These are phyloP conservation scores for Todiramphus saurophagus DNA, from an alignment of 2,113 vertebrate species.

Conservation along the genomic window DNA sequence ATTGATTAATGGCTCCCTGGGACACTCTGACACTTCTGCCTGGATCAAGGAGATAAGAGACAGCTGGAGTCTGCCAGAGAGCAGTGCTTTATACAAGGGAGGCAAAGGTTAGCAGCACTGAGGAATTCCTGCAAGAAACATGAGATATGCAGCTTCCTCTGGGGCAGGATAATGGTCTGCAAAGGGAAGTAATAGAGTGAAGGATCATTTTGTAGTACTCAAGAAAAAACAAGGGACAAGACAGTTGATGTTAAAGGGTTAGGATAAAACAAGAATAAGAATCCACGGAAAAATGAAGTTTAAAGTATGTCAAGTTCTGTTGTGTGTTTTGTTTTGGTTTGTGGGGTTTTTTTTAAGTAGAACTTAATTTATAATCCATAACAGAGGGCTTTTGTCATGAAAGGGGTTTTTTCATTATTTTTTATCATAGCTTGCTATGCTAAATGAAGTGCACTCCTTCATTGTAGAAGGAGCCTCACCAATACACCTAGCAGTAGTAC, in stretches of 20 bases:
- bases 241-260: constrained; percentile 29
- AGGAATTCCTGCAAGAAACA: constrained; percentile 41
- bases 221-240: constrained; percentile 38
- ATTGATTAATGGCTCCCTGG: constrained; percentile 74
- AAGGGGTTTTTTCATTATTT: background rate
- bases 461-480: background rate
- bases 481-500: background rate
- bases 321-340: background rate
- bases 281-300: background rate
- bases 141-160: constrained; percentile 17
- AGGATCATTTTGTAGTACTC: constrained; percentile 35
- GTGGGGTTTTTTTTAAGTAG: background rate
- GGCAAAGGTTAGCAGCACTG: constrained; percentile 68
- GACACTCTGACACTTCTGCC: constrained; percentile 73
- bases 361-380: background rate
- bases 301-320: background rate
- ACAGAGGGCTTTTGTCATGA: background rate
- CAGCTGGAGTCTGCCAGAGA: constrained; percentile 1
- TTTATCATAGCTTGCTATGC: background rate
- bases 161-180: constrained; percentile 44
- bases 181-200: constrained; percentile 26
- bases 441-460: background rate
- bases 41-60: constrained; percentile 74
- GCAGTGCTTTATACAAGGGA: constrained; percentile 2
- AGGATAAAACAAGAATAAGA: constrained; percentile 9